These are phyloP conservation scores for Falco concolor DNA, from an alignment of 2,797 vertebrate species.

Conservation along the genomic window DNA sequence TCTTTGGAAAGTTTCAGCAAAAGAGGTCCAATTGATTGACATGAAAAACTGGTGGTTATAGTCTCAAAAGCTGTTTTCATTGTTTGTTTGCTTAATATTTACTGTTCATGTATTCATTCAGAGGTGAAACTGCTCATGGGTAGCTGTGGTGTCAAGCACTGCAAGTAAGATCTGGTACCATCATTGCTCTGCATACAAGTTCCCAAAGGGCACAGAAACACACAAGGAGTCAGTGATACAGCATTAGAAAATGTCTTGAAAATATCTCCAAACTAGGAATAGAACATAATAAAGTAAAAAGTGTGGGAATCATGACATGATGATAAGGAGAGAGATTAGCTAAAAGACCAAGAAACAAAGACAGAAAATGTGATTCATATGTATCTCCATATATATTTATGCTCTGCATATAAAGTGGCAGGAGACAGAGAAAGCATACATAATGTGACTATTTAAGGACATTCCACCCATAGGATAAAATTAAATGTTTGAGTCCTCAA, in stretches of 20 bases:
- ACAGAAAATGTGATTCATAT: accelerated
- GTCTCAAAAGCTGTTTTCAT: background rate
- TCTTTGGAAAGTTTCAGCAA: background rate
- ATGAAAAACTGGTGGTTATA: background rate
- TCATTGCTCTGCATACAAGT: background rate
- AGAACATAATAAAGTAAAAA: background rate
- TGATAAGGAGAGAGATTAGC: background rate
- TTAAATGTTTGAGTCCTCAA: background rate
- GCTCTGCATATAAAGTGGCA: background rate
- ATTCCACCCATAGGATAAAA: background rate
- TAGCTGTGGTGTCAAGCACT: background rate
- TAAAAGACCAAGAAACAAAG: background rate
- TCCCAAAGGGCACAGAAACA: background rate
- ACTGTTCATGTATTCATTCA: background rate
- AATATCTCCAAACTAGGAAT: background rate
- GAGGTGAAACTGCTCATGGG: background rate
- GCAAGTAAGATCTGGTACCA: background rate
- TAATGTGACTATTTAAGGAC: background rate
- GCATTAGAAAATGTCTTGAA: background rate
- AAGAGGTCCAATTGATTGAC: background rate
- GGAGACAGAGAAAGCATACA: background rate
- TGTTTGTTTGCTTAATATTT: background rate
- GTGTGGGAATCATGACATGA: background rate
- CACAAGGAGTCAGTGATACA: background rate
- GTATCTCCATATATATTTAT: background rate